Evolutionary conservation across 2,888 invertebrate genomes (phyloP), one percentile per base, ranked within the genome.

Genomic region (Hipparchia sbordonii): DNA sequence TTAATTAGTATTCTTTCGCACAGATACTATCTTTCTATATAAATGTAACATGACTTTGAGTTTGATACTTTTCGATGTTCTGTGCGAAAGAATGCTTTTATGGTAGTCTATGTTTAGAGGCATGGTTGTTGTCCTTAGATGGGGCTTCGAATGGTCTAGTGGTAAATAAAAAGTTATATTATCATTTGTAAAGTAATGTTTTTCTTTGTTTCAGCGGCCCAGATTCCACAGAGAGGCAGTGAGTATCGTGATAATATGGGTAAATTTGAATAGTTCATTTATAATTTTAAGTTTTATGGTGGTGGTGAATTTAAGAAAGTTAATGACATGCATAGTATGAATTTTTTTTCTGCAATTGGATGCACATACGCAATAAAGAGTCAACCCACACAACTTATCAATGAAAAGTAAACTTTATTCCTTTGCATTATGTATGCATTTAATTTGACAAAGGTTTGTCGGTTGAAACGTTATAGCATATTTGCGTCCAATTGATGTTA

Each of bases 171-270:
- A 39, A 73, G 23, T 9, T 23, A n/a, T 23, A 73, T 74, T 51
- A 72, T 65, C 52, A 72, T 70, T 68, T 80, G 46, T 79, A 72
- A 79, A 72, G 51, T 46, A 60, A 54, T 23, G 70, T 74, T 88
- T 91, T 90, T 94, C 90, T 94, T 95, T 95, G 95, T 96, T 96
- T 82, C 96, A 97, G 97, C 97, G 96, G 97, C 97, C 92, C 97
- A 97, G 96, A 97, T 97, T 90, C 97, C 97, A 89, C 97, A 97
- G 95, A 96, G 97, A 95, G 97, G 96, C 96, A 97, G 97, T 97
- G 94, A 97, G 97, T 97, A 95, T 90, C 80, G 77, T 57, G 51
- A 68, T 8, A 57, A 57, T 63, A 51, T 12, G 13, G 54, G 63
- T 63, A 65, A 54, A 59, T 71, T 67, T 56, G 60, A 71, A 33